Evolutionary conservation across 2,888 invertebrate genomes (phyloP), one percentile per base, ranked within the genome.

Genomic region (Spicauda simplicius): DNA sequence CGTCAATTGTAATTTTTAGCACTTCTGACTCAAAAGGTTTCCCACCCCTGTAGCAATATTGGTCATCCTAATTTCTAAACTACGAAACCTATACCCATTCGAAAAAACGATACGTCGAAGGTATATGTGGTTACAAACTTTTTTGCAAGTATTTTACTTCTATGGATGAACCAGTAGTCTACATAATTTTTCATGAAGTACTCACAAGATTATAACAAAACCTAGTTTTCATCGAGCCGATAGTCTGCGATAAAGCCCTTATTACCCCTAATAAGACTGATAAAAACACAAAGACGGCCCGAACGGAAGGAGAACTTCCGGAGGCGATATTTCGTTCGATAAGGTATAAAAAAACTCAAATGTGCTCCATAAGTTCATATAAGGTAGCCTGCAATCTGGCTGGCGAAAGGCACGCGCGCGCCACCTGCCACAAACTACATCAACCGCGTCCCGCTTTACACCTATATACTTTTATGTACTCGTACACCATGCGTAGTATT

Each of bases 271-370:
- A 41, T n/a, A 45, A 45, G n/a, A 45, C 12, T 45, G 37, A 37
- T 37, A 37, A 37, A 37, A 45, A 45, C 14, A 45, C 45, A 45
- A 45, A 45, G 14, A 45, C n/a, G 45, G 6, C n/a, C 45, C 45
- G 48, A 59, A 59, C 45, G 59, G 59, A 54, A 59, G 19, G 25
- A 60, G 50, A 37, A 57, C 58, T 57, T 55, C 65, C 61, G 55
- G 45, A 55, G 50, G 19, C 18, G 66, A 66, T 69, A 50, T 67
- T 64, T 14, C 41, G 41, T 41, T 41, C 41, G 41, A 41, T 41
- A 41, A 41, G 41, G 12, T 41, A 14, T 14, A 25, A 41, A 41
- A 41, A 41, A 41, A 11, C 37, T 37, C 4, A 11, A 14, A 14
- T 41, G 41, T 41, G 41, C 41, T 41, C 4, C 41, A 12, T 1